Conservation (phyloP, 1,140 invertebrate genomes). For the Papilio dardanus region DNA sequence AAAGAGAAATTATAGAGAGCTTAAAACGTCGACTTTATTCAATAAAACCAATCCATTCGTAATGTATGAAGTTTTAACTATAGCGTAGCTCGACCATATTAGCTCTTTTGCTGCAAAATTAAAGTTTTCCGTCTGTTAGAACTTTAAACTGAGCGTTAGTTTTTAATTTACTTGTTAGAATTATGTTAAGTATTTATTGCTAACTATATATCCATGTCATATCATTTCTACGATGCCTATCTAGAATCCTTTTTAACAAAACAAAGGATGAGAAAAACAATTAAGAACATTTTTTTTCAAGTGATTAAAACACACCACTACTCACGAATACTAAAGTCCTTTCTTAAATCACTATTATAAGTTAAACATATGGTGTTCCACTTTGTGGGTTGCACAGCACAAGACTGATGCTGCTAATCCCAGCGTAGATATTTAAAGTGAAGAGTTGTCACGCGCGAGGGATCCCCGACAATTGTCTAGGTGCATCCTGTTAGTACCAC, state of each 20-base stretch:
- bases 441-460: slow-evolving; percentile 66
- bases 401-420: slow-evolving; percentile 61
- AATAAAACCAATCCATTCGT: not conserved
- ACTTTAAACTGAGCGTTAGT: not conserved
- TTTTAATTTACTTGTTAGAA: not conserved
- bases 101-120: not conserved
- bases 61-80: slow-evolving; percentile 7
- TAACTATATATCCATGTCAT: too few species aligned
- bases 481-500: slow-evolving; percentile 67
- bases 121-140: not conserved
- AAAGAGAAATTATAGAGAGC: not conserved
- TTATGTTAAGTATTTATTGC: not conserved
- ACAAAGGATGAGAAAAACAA: not conserved
- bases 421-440: slow-evolving; percentile 71
- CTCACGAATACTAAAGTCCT: not conserved
- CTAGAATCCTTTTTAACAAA: too few species aligned
- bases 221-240: too few species aligned
- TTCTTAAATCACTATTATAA: not conserved
- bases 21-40: not conserved
- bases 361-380: not conserved
- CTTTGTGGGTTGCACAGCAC: slow-evolving; percentile 35
- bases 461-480: slow-evolving; percentile 66
- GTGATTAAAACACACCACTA: not conserved
- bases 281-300: not conserved
- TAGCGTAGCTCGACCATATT: not conserved